phyloP scores from a whole-genome alignment of 2,113 vertebrate species.

The Peromyscus californicus region DNA sequence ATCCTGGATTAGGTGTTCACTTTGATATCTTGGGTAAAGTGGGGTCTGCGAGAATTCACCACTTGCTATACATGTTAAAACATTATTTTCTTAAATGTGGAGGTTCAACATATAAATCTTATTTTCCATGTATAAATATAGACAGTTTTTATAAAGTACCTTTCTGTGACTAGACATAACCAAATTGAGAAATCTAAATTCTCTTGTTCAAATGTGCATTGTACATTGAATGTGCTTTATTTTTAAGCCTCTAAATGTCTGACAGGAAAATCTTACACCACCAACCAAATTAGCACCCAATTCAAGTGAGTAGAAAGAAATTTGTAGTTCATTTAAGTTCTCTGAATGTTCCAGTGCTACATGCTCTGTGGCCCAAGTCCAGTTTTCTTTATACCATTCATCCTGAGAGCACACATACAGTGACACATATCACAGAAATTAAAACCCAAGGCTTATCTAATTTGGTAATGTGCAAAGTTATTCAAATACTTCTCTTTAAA shows the following conservation, averaged over 20 bases:
- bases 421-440: not conserved
- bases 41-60: not conserved
- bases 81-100: slow-evolving; percentile 26
- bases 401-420: slow-evolving; percentile 11
- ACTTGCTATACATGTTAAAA: not conserved
- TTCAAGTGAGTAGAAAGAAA: not conserved
- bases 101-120: slow-evolving; percentile 18
- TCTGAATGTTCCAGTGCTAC: not conserved
- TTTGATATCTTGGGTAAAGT: not conserved
- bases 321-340: not conserved
- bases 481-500: slow-evolving; percentile 30
- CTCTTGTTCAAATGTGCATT: not conserved
- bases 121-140: not conserved
- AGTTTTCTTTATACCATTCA: not conserved
- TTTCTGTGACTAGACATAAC: not conserved
- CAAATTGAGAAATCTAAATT: not conserved
- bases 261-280: not conserved
- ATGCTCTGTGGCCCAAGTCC: not conserved
- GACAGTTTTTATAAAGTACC: not conserved
- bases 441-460: slow-evolving; percentile 1
- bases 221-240: slow-evolving; percentile 27
- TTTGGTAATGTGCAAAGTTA: not conserved
- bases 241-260: not conserved
- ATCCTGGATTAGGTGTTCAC: not conserved
- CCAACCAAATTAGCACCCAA: not conserved